Evolutionary conservation across 1,140 invertebrate genomes (phyloP).

Genomic region (Thaumatotibia leucotreta): DNA sequence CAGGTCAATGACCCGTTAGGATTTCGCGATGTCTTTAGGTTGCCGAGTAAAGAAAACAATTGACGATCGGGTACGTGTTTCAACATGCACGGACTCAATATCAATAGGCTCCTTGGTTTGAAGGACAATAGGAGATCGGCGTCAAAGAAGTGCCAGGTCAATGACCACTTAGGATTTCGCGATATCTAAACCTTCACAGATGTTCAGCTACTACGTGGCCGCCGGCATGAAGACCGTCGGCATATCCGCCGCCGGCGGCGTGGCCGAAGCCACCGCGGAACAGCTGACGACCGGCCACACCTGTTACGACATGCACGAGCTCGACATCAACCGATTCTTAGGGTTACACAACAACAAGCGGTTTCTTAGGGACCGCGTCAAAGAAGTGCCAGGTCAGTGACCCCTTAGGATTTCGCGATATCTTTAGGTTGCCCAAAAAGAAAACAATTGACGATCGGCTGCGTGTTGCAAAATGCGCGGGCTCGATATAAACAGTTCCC

Average conservation of each 20-base stretch:
- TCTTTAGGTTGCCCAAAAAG: no score
- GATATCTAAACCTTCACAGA: no score
- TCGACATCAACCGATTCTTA: slow-evolving; percentile 95
- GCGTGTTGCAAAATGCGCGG: slow-evolving; percentile 92
- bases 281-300: slow-evolving; percentile 91
- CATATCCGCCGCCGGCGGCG: slow-evolving; percentile 93
- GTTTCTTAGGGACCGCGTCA: slow-evolving; percentile 94
- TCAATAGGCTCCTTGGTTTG: no score
- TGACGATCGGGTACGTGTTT: slow-evolving; percentile 88
- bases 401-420: no score
- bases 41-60: no score
- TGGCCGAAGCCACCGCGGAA: slow-evolving; percentile 92
- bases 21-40: no score
- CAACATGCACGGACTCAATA: slow-evolving; percentile 94
- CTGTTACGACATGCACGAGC: slow-evolving; percentile 91
- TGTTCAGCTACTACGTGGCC: slow-evolving; percentile 96
- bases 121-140: slow-evolving; percentile 96
- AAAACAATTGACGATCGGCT: slow-evolving; percentile 91
- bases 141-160: slow-evolving; percentile 97
- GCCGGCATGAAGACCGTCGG: slow-evolving; percentile 97
- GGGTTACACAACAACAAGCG: slow-evolving; percentile 97
- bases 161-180: slow-evolving; percentile 94
- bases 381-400: slow-evolving; percentile 92
- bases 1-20: no score
- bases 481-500: slow-evolving; percentile 94